Evolutionary conservation across 2,113 vertebrate genomes (phyloP), one percentile per base, ranked within the genome.

Genomic region (Mesocricetus auratus): DNA sequence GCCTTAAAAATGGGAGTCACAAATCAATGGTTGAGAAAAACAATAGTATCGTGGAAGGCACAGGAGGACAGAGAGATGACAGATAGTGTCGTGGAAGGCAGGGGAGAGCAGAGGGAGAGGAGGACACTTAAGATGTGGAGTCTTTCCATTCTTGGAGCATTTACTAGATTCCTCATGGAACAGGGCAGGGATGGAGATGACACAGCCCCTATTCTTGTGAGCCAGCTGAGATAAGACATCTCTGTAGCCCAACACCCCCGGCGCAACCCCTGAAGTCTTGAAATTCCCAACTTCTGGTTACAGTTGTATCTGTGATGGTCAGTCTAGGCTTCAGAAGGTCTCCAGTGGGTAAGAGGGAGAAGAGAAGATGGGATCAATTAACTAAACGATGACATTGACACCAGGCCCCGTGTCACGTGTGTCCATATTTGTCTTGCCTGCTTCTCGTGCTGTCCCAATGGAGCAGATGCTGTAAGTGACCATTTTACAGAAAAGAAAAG

Each of bases 21-120:
- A 53, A 26, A 90, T 36, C 24, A 29, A 19, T 39, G 69, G 58
- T 86, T 66, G 60, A 83, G 91, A 53, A 97, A 95, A 93, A 62
- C 12, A 39, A 11, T 8, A 33, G 60, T 64, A 21, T 9, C 1
- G 1, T 8, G 86, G 42, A 33, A 6, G 26, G 12, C 29, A 42
- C 60, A 47, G 39, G 21, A 24, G 19, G 83, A 56, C 69, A 83
- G 91, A 58, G 96, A 92, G 94, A 81, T 2, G 36, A 42, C 3
- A 29, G 26, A 11, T 8, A 33, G 60, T 64, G 45, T 8, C 5
- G 0, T 8, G 83, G 45, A 31, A 5, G 24, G 15, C 26, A 45
- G 69, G 47, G 36, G 21, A 31, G 19, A 87, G 62, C 5, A 0
- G 22, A 64, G 33, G 7, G 9, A 71, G 58, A 50, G 29, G 77